Conservation (phyloP, 2,113 vertebrate genomes). For the Formicarius rufipectus region DNA sequence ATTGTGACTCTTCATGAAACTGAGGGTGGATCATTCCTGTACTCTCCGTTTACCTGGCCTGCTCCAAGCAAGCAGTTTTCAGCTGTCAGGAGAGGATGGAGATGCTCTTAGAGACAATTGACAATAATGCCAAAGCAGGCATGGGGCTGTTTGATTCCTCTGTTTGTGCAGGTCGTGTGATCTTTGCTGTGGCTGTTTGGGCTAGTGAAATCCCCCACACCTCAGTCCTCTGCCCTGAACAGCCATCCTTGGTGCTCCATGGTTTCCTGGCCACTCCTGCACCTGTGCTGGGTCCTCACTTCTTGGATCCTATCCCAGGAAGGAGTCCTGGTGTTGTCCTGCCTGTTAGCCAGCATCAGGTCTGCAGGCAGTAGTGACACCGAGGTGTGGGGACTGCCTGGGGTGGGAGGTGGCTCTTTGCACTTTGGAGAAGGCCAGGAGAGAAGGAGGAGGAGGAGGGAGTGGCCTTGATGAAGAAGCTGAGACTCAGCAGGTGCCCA, state of each 20-base stretch:
- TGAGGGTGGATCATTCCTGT: not conserved
- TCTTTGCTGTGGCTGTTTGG: not conserved
- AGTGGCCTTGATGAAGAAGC: not conserved
- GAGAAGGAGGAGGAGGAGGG: not conserved
- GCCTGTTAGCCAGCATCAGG: not conserved
- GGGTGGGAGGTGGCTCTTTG: not conserved
- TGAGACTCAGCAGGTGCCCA: not conserved
- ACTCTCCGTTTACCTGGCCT: not conserved
- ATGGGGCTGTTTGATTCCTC: not conserved
- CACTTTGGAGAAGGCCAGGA: not conserved
- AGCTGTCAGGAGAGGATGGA: not conserved
- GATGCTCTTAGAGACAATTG: not conserved
- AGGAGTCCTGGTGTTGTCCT: accelerated
- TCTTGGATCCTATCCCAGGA: not conserved
- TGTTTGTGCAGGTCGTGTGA: accelerated
- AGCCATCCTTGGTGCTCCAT: accelerated
- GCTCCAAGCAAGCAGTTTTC: not conserved
- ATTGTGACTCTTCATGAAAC: not conserved
- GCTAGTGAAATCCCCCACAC: not conserved
- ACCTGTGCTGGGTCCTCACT: not conserved
- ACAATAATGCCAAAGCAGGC: not conserved
- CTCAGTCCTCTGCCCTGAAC: not conserved
- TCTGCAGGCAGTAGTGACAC: not conserved
- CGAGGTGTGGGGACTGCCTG: not conserved
- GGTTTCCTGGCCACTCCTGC: not conserved